A percentile compares a stretch with the other conserved stretches of the same genome.
Conservation (phyloP, 2,888 invertebrate species). For the Yponomeuta malinellus region DNA sequence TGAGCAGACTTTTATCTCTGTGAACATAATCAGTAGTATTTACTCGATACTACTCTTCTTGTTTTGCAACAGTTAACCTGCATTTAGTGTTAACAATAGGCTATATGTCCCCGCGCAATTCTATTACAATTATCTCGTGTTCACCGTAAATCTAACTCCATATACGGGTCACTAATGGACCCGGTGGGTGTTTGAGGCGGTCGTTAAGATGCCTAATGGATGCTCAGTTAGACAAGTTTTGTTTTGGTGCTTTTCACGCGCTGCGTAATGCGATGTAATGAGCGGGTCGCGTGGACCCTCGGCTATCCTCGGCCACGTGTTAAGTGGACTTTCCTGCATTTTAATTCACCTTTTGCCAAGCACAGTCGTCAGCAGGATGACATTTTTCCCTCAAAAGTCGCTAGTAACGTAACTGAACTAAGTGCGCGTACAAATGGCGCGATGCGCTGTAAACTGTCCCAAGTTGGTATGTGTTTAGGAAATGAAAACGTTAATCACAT, state of each 20-base stretch:
- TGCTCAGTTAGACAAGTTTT: conserved; percentile 45
- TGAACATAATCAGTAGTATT: too few relatives aligned
- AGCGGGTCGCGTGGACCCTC: conserved; percentile 5
- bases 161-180: conserved; percentile 10
- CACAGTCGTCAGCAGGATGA: too few relatives aligned
- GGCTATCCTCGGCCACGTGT: background rate
- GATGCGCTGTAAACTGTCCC: too few relatives aligned
- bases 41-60: background rate
- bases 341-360: background rate
- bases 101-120: background rate
- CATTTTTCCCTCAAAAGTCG: too few relatives aligned
- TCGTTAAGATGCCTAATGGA: conserved; percentile 35
- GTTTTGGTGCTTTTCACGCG: conserved; percentile 28
- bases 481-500: too few relatives aligned
- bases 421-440: too few relatives aligned
- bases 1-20: too few relatives aligned
- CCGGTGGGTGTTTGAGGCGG: background rate
- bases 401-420: too few relatives aligned
- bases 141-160: conserved; percentile 1
- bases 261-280: conserved; percentile 3
- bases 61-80: background rate
- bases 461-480: too few relatives aligned
- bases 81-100: background rate
- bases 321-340: background rate
- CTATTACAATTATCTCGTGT: background rate